Conservation (phyloP, 2,797 vertebrate genomes). For the Galago senegalensis region DNA sequence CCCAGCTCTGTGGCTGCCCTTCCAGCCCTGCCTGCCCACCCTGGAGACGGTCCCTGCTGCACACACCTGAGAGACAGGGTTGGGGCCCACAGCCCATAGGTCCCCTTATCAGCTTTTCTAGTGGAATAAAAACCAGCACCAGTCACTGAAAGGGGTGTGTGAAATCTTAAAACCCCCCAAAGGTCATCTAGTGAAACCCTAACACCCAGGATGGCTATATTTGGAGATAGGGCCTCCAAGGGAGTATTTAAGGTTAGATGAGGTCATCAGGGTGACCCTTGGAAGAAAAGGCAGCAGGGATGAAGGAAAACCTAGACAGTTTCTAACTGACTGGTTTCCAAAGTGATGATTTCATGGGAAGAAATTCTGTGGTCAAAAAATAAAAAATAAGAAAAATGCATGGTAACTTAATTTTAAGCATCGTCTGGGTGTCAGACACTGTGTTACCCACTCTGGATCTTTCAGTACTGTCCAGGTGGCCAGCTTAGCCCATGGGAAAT, state of each 20-base stretch:
- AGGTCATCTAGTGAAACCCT: not conserved
- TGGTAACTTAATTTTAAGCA: not conserved
- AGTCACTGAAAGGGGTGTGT: not conserved
- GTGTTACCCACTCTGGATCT: not conserved
- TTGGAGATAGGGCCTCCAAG: not conserved
- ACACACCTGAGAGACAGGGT: accelerated
- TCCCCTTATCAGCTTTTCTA: not conserved
- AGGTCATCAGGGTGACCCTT: not conserved
- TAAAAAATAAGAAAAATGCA: not conserved
- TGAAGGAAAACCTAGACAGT: not conserved
- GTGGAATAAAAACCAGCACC: not conserved
- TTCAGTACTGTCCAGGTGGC: not conserved
- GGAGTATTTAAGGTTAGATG: not conserved
- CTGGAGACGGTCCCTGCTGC: not conserved
- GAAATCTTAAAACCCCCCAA: not conserved
- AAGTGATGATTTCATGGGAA: not conserved
- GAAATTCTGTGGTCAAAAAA: not conserved
- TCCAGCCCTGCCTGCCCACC: accelerated
- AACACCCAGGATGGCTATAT: not conserved
- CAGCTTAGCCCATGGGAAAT: not conserved
- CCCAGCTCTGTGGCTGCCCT: not conserved
- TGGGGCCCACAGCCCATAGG: not conserved
- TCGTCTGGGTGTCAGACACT: not conserved
- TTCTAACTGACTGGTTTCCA: not conserved
- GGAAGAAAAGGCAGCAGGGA: not conserved